Conservation (phyloP, 2,797 vertebrate species). For the Sylvia borin region DNA sequence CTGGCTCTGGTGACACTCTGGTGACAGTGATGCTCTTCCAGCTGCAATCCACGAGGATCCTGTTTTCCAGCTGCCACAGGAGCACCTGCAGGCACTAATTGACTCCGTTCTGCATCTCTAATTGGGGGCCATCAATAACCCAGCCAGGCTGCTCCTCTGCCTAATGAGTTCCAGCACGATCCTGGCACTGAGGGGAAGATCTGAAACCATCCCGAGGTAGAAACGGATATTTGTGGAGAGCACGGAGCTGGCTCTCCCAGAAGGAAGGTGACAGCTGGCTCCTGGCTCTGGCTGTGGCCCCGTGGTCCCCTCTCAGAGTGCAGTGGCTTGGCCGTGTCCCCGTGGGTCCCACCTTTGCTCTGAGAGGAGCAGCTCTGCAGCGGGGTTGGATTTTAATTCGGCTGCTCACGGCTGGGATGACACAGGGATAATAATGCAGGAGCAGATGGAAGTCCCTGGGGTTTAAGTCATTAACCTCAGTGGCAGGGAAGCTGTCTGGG, state of each 20-base stretch:
- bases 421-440: not conserved
- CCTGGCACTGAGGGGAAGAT: not conserved
- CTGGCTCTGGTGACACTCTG: not conserved
- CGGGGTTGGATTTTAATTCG: not conserved
- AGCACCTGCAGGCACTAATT: not conserved
- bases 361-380: not conserved
- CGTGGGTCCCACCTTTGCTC: not conserved
- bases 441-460: constrained; percentile 61
- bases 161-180: not conserved
- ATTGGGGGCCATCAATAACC: constrained; percentile 5
- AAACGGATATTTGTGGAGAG: not conserved
- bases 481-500: not conserved
- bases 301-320: not conserved
- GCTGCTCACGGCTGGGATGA: not conserved
- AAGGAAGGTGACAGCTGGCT: not conserved
- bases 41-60: not conserved
- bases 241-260: accelerated
- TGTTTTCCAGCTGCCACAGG: not conserved
- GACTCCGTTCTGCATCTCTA: not conserved
- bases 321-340: not conserved
- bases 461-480: constrained; percentile 50
- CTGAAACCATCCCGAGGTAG: not conserved
- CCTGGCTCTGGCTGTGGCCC: not conserved
- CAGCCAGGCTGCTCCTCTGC: not conserved
- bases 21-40: not conserved